Percentiles rank a stretch among this genome's conserved stretches.
phyloP scores from a whole-genome alignment of 2,113 vertebrate species.

The Saimiri boliviensis region DNA sequence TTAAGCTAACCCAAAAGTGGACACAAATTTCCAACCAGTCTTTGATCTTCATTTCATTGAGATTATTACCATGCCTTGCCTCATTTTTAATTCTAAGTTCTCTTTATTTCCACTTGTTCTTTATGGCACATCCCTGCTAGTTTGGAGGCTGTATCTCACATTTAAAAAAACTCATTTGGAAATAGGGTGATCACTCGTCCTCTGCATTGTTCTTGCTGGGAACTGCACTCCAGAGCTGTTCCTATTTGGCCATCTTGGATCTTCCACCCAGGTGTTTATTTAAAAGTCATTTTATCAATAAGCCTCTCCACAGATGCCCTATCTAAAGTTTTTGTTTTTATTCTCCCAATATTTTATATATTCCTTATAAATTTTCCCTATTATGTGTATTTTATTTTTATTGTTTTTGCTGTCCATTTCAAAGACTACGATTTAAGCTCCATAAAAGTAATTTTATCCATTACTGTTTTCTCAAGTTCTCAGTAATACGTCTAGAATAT shows the following conservation, averaged over 20 bases:
- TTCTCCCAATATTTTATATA: background rate
- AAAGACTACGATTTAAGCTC: background rate
- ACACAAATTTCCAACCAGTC: background rate
- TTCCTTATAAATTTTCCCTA: background rate
- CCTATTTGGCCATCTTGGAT: background rate
- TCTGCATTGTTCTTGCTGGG: no score
- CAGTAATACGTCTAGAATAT: background rate
- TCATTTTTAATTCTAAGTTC: background rate
- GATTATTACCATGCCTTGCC: no score
- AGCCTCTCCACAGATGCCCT: background rate
- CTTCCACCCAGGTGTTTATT: background rate
- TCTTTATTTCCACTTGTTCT: background rate
- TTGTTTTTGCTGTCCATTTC: background rate
- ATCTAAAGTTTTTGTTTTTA: background rate
- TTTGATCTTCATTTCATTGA: background rate
- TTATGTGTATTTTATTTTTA: background rate
- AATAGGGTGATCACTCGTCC: no score
- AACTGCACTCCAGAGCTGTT: no score
- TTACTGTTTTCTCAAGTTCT: background rate
- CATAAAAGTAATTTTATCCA: background rate
- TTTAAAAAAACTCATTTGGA: no score
- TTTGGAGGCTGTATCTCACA: background rate
- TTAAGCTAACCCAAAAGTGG: background rate
- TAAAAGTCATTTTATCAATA: background rate
- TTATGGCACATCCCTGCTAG: background rate